Percentiles rank a stretch among this genome's conserved stretches.
These are phyloP conservation scores for Hedya salicella DNA, from an alignment of 2,888 invertebrate genomes.

Conservation along the genomic window DNA sequence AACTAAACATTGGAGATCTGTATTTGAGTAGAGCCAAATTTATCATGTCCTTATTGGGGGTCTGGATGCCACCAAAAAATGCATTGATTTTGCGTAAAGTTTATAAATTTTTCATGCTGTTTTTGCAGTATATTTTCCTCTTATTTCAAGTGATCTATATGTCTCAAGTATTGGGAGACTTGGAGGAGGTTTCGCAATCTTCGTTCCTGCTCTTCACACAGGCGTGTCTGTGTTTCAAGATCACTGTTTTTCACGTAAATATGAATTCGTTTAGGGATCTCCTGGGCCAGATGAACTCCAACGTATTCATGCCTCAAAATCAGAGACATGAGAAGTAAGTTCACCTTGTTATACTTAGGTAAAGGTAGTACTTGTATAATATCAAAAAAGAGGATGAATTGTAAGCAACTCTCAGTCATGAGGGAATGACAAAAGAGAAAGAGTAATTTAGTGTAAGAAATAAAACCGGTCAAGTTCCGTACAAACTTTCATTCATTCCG, in stretches of 20 bases:
- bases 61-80: conserved; percentile 65
- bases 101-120: conserved; percentile 65
- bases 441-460: too few species aligned
- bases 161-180: conserved; percentile 71
- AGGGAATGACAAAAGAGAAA: too few species aligned
- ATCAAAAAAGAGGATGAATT: too few species aligned
- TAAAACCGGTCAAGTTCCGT: too few species aligned
- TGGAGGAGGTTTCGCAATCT: conserved; percentile 73
- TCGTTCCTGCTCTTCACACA: conserved; percentile 74
- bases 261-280: conserved; percentile 59
- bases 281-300: conserved; percentile 64
- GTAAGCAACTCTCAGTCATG: too few species aligned
- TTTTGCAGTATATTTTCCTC: conserved; percentile 68
- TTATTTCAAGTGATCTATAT: conserved; percentile 73
- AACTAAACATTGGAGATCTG: conserved; percentile 58
- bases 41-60: conserved; percentile 72
- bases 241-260: conserved; percentile 69
- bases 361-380: too few species aligned
- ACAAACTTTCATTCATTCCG: too few species aligned
- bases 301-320: conserved; percentile 63
- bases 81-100: conserved; percentile 55
- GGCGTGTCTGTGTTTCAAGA: conserved; percentile 75
- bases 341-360: not conserved
- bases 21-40: conserved; percentile 71
- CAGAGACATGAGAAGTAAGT: conserved; percentile 64